A percentile compares a stretch with the other conserved stretches of the same genome.
Conservation (phyloP, 1,140 invertebrate genomes). For the Ostrea edulis region DNA sequence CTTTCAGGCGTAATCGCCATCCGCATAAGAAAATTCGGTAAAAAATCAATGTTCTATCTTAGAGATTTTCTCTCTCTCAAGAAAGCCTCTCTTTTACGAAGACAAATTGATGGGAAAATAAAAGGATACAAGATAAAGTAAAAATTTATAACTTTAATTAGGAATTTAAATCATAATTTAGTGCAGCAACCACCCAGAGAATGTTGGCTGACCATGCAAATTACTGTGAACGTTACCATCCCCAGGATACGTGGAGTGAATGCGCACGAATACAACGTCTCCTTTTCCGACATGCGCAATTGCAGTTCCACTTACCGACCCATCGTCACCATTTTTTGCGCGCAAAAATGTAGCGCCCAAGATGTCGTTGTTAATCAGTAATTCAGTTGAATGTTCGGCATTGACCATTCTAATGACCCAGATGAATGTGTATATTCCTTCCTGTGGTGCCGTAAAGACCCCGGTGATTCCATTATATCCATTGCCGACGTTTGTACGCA, state of each 20-base stretch:
- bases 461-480: slow-evolving; percentile 39
- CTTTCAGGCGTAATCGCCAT: too few species aligned
- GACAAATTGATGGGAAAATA: too few species aligned
- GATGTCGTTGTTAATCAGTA: slow-evolving; percentile 18
- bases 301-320: slow-evolving; percentile 27
- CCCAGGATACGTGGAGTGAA: slow-evolving; percentile 10
- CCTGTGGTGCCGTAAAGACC: slow-evolving; percentile 36
- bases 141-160: too few species aligned
- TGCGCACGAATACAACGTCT: slow-evolving; percentile 38
- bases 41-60: too few species aligned
- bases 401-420: slow-evolving; percentile 21
- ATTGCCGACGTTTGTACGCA: slow-evolving; percentile 33
- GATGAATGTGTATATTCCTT: slow-evolving; percentile 35
- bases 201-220: slow-evolving; percentile 11
- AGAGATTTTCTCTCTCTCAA: too few species aligned
- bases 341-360: slow-evolving; percentile 8
- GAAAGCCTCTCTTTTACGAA: too few species aligned
- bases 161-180: neutral
- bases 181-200: slow-evolving; percentile 14
- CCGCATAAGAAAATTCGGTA: too few species aligned
- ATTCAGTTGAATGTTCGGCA: slow-evolving; percentile 32
- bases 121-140: too few species aligned
- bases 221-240: neutral
- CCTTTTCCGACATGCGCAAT: slow-evolving; percentile 31
- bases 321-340: slow-evolving; percentile 6